Percentiles rank a stretch among this genome's conserved stretches.
phyloP scores from a whole-genome alignment of 2,797 vertebrate genomes.

The Chromobotia macracanthus region DNA sequence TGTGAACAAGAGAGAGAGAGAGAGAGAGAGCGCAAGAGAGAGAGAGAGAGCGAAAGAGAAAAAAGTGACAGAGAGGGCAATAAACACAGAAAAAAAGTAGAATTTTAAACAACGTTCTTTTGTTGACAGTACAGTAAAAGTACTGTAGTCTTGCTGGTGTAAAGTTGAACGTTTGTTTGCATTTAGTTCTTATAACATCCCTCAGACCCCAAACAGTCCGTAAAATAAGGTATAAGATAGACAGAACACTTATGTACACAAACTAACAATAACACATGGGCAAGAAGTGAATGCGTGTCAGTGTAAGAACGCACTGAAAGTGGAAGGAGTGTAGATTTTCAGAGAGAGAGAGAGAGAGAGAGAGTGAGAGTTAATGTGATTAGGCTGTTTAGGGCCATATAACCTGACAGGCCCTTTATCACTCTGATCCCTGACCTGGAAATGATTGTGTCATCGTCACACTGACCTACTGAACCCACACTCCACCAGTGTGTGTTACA shows the following conservation, averaged over 20 bases:
- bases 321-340: neutral
- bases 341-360: constrained; percentile 15
- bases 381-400: constrained; percentile 30
- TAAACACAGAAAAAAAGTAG: neutral
- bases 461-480: constrained; percentile 39
- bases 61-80: neutral
- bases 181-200: no score
- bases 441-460: constrained; percentile 11
- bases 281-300: neutral
- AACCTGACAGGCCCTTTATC: neutral
- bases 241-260: neutral
- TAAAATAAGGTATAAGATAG: neutral
- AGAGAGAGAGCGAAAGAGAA: no score
- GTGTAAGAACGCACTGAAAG: neutral
- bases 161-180: no score
- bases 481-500: no score
- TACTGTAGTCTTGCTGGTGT: neutral
- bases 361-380: constrained; percentile 37
- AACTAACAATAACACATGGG: constrained; percentile 1
- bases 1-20: constrained; percentile 16
- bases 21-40: no score
- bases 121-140: neutral
- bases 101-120: neutral
- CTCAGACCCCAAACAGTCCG: neutral
- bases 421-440: constrained; percentile 36